Evolutionary conservation across 2,797 vertebrate genomes (phyloP).

Genomic region (Gila robusta): DNA sequence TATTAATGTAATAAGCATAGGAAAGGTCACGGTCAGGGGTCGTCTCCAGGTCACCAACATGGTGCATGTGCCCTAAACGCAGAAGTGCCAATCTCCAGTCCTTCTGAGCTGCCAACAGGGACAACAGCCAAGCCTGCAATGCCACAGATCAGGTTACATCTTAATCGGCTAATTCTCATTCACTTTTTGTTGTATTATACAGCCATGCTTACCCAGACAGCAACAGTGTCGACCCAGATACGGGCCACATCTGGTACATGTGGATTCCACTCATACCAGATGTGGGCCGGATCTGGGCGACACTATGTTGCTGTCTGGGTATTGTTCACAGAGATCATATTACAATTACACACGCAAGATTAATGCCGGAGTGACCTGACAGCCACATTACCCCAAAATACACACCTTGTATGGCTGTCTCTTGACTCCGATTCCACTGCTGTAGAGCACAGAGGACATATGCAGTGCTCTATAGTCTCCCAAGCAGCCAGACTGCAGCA

Average conservation of each 20-base stretch:
- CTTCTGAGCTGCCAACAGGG: constrained; percentile 78
- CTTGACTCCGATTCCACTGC: constrained; percentile 74
- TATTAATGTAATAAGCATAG: constrained; percentile 84
- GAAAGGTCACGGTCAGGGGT: constrained; percentile 76
- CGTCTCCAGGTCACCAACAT: constrained; percentile 71
- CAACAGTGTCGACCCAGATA: too few relatives aligned
- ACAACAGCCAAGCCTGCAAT: constrained; percentile 77
- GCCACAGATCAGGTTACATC: background rate
- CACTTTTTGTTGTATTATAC: background rate
- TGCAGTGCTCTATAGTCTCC: constrained; percentile 77
- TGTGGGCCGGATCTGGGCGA: too few relatives aligned
- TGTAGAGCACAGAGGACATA: constrained; percentile 77
- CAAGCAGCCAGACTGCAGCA: constrained; percentile 82
- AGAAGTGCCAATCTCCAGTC: constrained; percentile 80
- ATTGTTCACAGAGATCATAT: constrained; percentile 1
- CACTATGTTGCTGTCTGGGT: too few relatives aligned
- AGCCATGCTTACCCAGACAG: background rate
- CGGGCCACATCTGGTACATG: too few relatives aligned
- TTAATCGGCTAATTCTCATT: background rate
- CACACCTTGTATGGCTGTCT: constrained; percentile 76
- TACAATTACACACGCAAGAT: background rate
- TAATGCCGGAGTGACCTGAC: background rate
- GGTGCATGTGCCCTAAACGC: constrained; percentile 80
- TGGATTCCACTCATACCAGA: too few relatives aligned
- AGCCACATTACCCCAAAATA: background rate